A percentile compares a stretch with the other conserved stretches of the same genome.
These are phyloP conservation scores for Acromyrmex echinatior DNA, from an alignment of 1,140 invertebrate species.

Conservation along the genomic window DNA sequence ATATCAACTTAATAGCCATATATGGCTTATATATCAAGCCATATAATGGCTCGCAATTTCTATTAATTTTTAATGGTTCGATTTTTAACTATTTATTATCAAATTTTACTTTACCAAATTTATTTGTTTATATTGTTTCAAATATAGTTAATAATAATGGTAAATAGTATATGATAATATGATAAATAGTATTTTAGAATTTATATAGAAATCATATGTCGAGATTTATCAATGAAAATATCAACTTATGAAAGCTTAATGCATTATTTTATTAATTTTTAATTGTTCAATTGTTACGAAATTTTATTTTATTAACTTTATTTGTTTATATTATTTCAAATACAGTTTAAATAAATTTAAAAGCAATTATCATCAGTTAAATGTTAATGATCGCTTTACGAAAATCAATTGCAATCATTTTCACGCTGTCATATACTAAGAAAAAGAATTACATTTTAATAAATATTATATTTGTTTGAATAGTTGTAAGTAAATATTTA, in stretches of 20 bases:
- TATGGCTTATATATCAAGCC: no score
- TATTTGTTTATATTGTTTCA: neutral
- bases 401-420: neutral
- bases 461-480: no score
- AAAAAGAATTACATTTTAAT: no score
- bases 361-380: neutral
- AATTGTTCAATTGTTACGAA: neutral
- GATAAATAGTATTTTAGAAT: neutral
- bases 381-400: neutral
- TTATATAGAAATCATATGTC: neutral
- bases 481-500: no score
- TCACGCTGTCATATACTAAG: no score
- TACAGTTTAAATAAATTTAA: neutral
- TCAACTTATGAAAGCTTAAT: neutral
- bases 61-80: slow-evolving; percentile 11
- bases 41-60: neutral
- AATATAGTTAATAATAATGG: neutral
- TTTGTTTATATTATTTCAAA: neutral
- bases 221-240: slow-evolving; percentile 4
- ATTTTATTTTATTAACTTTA: neutral
- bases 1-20: neutral
- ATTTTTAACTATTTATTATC: neutral
- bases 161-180: no score
- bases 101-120: neutral
- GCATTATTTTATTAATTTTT: neutral